These are phyloP conservation scores for Patagioenas fasciata DNA, from an alignment of 2,113 vertebrate genomes.

Conservation along the genomic window DNA sequence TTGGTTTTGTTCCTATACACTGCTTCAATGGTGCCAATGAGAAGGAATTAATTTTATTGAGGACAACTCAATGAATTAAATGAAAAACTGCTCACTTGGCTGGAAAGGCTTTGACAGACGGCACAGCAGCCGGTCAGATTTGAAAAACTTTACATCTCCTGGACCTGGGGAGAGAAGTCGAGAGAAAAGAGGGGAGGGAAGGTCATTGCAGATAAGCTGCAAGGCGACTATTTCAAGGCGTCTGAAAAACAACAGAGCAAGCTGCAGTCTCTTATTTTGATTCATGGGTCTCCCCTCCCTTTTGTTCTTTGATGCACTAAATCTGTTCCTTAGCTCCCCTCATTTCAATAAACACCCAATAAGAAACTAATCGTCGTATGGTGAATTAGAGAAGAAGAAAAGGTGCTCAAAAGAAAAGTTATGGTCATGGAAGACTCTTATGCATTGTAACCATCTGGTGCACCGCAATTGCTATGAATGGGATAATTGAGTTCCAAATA, in stretches of 20 bases:
- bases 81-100: conserved; percentile 81
- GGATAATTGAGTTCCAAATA: conserved; percentile 89
- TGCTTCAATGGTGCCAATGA: conserved; percentile 67
- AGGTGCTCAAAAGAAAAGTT: conserved; percentile 77
- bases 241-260: conserved; percentile 63
- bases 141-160: conserved; percentile 69
- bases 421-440: conserved; percentile 80
- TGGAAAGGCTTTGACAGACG: conserved; percentile 81
- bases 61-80: conserved; percentile 69
- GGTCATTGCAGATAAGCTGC: conserved; percentile 59
- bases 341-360: conserved; percentile 82
- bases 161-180: conserved; percentile 23
- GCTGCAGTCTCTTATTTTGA: conserved; percentile 71
- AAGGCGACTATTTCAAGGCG: conserved; percentile 56
- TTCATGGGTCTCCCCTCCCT: conserved; percentile 63
- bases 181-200: conserved; percentile 41
- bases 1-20: conserved; percentile 73
- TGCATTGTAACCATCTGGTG: conserved; percentile 93
- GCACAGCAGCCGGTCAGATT: conserved; percentile 76
- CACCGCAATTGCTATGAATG: conserved; percentile 73
- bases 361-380: conserved; percentile 86
- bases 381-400: conserved; percentile 88
- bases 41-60: conserved; percentile 78
- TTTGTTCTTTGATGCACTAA: conserved; percentile 75
- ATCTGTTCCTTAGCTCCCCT: conserved; percentile 68